A percentile compares a stretch with the other conserved stretches of the same genome.
phyloP scores from a whole-genome alignment of 2,888 invertebrate species.

The Zygogramma bicolorata region DNA sequence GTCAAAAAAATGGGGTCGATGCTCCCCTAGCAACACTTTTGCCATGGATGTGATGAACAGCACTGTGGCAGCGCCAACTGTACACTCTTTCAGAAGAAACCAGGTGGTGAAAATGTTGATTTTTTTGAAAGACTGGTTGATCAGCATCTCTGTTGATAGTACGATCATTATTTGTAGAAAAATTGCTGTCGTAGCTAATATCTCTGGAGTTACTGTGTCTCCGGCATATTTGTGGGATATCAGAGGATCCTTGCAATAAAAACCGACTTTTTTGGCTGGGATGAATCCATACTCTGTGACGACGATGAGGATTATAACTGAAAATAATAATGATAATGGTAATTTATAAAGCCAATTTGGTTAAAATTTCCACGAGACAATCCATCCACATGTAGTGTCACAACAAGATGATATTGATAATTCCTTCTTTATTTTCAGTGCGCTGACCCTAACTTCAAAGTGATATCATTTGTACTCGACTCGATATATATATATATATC shows the following conservation, averaged over 20 bases:
- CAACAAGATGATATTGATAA: too few relatives aligned
- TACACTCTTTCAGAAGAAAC: slow-evolving; percentile 68
- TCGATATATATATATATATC: too few relatives aligned
- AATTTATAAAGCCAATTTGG: too few relatives aligned
- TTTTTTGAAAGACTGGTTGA: slow-evolving; percentile 63
- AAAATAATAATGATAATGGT: not conserved
- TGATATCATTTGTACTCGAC: too few relatives aligned
- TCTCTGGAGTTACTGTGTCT: slow-evolving; percentile 74
- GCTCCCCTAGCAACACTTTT: slow-evolving; percentile 74
- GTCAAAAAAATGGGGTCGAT: slow-evolving; percentile 80
- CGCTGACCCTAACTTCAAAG: too few relatives aligned
- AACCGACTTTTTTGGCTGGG: slow-evolving; percentile 75
- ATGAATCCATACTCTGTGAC: slow-evolving; percentile 56
- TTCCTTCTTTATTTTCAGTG: too few relatives aligned
- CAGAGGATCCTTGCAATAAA: slow-evolving; percentile 78
- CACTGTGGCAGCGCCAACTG: slow-evolving; percentile 73
- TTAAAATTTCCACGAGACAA: too few relatives aligned
- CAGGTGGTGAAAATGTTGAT: slow-evolving; percentile 67
- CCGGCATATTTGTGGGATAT: slow-evolving; percentile 76
- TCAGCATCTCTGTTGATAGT: slow-evolving; percentile 54
- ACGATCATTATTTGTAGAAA: slow-evolving; percentile 67
- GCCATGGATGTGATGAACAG: slow-evolving; percentile 74
- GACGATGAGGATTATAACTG: slow-evolving; percentile 19
- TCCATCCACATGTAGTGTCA: too few relatives aligned
- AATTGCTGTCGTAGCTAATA: slow-evolving; percentile 70